phyloP scores from a whole-genome alignment of 1,140 invertebrate species.

The Ooceraea biroi region DNA sequence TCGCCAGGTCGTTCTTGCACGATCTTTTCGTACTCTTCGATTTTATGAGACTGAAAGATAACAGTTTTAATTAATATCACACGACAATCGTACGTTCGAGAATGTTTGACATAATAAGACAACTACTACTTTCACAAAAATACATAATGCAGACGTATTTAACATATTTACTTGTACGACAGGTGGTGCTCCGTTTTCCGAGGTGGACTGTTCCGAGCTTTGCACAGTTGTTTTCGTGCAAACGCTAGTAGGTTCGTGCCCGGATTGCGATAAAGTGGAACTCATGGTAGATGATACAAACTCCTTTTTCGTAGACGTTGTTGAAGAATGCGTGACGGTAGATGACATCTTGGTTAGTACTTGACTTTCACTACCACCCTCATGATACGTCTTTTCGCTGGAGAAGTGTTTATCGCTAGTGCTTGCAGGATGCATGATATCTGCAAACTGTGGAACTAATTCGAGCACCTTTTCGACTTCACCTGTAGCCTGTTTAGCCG shows the following conservation, averaged over 20 bases:
- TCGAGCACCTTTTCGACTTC: conserved; percentile 59
- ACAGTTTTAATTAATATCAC: background rate
- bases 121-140: background rate
- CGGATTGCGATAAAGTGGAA: conserved; percentile 76
- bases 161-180: conserved; percentile 80
- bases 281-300: conserved; percentile 81
- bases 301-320: conserved; percentile 83
- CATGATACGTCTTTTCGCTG: conserved; percentile 79
- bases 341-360: conserved; percentile 84
- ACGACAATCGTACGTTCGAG: background rate
- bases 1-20: conserved; percentile 82
- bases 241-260: conserved; percentile 78
- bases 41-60: conserved; percentile 82
- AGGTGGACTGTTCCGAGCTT: conserved; percentile 80
- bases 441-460: conserved; percentile 72
- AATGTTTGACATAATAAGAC: conserved; percentile 4
- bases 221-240: conserved; percentile 81
- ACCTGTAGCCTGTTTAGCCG: conserved; percentile 22
- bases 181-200: conserved; percentile 84
- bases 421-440: conserved; percentile 83
- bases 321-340: conserved; percentile 83
- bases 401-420: conserved; percentile 84
- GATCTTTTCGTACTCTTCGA: conserved; percentile 87
- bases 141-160: conserved; percentile 10
- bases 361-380: conserved; percentile 75